Percentiles rank a stretch among this genome's conserved stretches.
These are phyloP conservation scores for Diceros bicornis DNA, from an alignment of 2,797 vertebrate species.

Conservation along the genomic window DNA sequence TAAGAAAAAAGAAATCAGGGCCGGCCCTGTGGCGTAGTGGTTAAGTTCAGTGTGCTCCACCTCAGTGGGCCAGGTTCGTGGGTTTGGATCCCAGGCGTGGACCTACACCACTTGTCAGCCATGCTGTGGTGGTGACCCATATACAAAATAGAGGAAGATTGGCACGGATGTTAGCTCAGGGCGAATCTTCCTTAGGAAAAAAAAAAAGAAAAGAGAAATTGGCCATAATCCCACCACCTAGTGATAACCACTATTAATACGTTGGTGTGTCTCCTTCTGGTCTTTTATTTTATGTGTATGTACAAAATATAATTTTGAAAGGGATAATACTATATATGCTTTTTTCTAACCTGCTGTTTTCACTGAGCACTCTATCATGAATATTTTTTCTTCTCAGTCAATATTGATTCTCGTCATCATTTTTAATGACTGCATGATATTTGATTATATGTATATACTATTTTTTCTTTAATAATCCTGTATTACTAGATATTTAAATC, in stretches of 20 bases:
- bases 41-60: too few relatives aligned
- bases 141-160: too few relatives aligned
- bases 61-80: too few relatives aligned
- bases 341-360: constrained; percentile 21
- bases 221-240: background rate
- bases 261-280: background rate
- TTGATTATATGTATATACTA: background rate
- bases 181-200: too few relatives aligned
- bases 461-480: background rate
- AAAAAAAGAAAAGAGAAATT: background rate
- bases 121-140: too few relatives aligned
- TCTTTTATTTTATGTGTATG: background rate
- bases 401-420: background rate
- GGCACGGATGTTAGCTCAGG: too few relatives aligned
- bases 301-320: background rate
- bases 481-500: constrained; percentile 37
- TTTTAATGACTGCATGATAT: constrained; percentile 29
- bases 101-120: too few relatives aligned
- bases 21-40: too few relatives aligned
- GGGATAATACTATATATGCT: background rate
- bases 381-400: constrained; percentile 30
- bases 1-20: background rate
- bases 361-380: background rate
- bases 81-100: too few relatives aligned
- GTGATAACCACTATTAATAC: background rate